phyloP scores from a whole-genome alignment of 1,140 invertebrate species.

The Lerema accius region DNA sequence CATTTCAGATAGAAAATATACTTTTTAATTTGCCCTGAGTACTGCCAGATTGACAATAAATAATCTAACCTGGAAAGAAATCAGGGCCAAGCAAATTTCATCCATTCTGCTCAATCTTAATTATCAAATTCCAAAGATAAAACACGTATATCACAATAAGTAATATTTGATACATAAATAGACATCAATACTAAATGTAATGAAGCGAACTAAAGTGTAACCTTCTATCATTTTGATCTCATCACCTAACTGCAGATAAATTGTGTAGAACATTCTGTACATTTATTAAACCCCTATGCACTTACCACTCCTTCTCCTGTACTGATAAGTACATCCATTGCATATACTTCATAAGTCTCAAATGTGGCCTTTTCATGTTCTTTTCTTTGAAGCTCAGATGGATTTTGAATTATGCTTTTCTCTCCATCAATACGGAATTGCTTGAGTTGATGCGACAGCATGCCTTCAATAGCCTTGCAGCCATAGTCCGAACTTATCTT shows the following conservation, averaged over 20 bases:
- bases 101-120: not conserved
- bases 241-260: too few species aligned
- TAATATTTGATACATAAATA: too few species aligned
- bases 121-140: too few species aligned
- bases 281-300: too few species aligned
- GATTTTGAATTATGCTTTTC: constrained; percentile 97
- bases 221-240: too few species aligned
- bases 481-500: constrained; percentile 96
- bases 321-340: constrained; percentile 98
- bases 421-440: constrained; percentile 99
- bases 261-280: too few species aligned
- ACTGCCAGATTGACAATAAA: constrained; percentile 55
- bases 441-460: constrained; percentile 98
- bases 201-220: too few species aligned
- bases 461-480: constrained; percentile 99
- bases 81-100: constrained; percentile 47
- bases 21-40: constrained; percentile 63
- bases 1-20: constrained; percentile 50
- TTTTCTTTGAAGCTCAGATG: constrained; percentile 97
- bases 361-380: constrained; percentile 99
- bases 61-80: constrained; percentile 64
- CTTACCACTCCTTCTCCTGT: constrained; percentile 83
- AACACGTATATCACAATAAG: too few species aligned
- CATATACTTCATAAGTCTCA: constrained; percentile 99
- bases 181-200: too few species aligned